A percentile compares a stretch with the other conserved stretches of the same genome.
Evolutionary conservation across 2,888 invertebrate species (phyloP).

Genomic region (Drosophila anomalata): DNA sequence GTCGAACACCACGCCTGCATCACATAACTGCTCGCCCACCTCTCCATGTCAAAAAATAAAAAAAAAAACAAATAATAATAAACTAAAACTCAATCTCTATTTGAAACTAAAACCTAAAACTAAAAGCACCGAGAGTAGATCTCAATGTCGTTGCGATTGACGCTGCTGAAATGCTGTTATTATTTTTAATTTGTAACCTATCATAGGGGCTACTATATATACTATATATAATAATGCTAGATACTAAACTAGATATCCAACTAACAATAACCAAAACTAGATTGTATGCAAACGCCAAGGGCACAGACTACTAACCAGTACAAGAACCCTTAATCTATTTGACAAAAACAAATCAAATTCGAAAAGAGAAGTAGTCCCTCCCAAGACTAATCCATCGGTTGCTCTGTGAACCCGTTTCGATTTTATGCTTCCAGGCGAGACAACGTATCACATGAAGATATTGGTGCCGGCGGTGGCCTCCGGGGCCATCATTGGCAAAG

Average conservation of each 20-base stretch:
- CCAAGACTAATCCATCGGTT: constrained; percentile 43
- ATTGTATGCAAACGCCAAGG: constrained; percentile 34
- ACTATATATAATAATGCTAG: constrained; percentile 23
- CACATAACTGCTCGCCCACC: constrained; percentile 17
- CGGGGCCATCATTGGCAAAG: constrained; percentile 99
- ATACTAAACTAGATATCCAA: constrained; percentile 26
- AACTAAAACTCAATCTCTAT: constrained; percentile 14
- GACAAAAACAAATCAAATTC: constrained; percentile 9
- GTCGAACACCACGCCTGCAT: constrained; percentile 37
- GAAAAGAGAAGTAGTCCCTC: constrained; percentile 12
- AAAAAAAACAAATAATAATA: constrained; percentile 17
- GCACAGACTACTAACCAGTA: constrained; percentile 41
- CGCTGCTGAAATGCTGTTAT: constrained; percentile 66
- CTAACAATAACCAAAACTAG: constrained; percentile 30
- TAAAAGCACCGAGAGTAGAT: constrained; percentile 12
- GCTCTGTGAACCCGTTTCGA: constrained; percentile 45
- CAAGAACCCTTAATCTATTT: constrained; percentile 15
- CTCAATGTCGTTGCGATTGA: constrained; percentile 34
- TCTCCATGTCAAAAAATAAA: constrained; percentile 28
- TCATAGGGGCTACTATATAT: constrained; percentile 23
- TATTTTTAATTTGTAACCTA: constrained; percentile 80
- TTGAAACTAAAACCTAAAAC: constrained; percentile 18
- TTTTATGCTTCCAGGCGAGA: constrained; percentile 88
- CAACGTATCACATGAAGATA: constrained; percentile 97
- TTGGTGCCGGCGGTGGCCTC: constrained; percentile 98